Conservation (phyloP, 2,888 invertebrate genomes). For the Drosophila tripunctata region DNA sequence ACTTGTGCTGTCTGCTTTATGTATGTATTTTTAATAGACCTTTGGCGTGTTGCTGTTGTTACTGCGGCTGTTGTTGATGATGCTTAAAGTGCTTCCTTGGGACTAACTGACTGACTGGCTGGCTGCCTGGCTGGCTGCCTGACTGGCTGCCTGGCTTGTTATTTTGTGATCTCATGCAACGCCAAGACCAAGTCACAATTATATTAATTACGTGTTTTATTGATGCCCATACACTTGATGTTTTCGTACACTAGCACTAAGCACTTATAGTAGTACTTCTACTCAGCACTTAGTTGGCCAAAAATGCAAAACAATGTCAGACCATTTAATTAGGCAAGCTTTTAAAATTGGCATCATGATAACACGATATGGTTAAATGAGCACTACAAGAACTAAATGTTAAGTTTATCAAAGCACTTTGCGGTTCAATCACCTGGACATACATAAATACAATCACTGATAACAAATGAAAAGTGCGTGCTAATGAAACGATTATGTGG, state of each 20-base stretch:
- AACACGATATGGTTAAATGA: not conserved
- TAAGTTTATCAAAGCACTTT: constrained; percentile 12
- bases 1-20: constrained; percentile 55
- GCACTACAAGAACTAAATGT: not conserved
- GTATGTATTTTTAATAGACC: constrained; percentile 75
- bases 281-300: constrained; percentile 4
- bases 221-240: constrained; percentile 47
- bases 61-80: constrained; percentile 18
- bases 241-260: constrained; percentile 10
- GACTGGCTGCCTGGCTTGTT: constrained; percentile 19
- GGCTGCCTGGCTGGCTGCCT: no score
- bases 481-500: constrained; percentile 1
- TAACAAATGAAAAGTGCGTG: constrained; percentile 33
- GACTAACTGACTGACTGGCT: not conserved
- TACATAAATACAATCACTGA: constrained; percentile 5
- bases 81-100: constrained; percentile 8
- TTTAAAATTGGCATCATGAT: constrained; percentile 1
- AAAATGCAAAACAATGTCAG: constrained; percentile 6
- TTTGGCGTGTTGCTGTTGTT: constrained; percentile 35
- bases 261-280: no score
- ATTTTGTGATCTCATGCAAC: constrained; percentile 56
- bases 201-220: constrained; percentile 78
- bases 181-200: constrained; percentile 55
- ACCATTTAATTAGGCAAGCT: constrained; percentile 1
- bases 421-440: constrained; percentile 38